phyloP scores from a whole-genome alignment of 2,888 invertebrate species.

The Lypha dubia region DNA sequence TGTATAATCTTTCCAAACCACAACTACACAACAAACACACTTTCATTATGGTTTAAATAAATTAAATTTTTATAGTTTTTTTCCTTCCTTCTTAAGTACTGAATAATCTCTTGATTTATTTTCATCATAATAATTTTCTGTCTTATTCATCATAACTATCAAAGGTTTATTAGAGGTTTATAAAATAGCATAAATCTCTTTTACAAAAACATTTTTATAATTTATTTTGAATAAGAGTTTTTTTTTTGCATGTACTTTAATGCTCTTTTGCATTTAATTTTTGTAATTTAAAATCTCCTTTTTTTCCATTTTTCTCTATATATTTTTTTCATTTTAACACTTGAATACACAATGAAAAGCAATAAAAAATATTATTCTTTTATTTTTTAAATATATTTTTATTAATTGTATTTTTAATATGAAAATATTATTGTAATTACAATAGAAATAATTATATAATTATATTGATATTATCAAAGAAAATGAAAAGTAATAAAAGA shows the following conservation, averaged over 20 bases:
- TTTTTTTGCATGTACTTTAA: slow-evolving; percentile 13
- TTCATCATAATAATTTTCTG: slow-evolving; percentile 37
- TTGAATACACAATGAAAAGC: slow-evolving; percentile 47
- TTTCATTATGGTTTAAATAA: slow-evolving; percentile 21
- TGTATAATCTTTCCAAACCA: slow-evolving; percentile 12
- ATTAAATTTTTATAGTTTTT: slow-evolving; percentile 24
- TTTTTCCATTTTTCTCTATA: slow-evolving; percentile 6
- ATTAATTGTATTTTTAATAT: slow-evolving; percentile 39
- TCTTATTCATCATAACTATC: too few species aligned
- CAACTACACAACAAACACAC: neutral
- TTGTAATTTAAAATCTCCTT: neutral
- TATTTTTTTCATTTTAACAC: slow-evolving; percentile 7
- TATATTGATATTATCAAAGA: slow-evolving; percentile 39
- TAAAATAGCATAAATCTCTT: too few species aligned
- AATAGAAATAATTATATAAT: slow-evolving; percentile 40
- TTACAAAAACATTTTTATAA: too few species aligned
- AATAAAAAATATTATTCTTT: slow-evolving; percentile 35
- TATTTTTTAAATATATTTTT: slow-evolving; percentile 16
- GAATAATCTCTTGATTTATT: slow-evolving; percentile 36
- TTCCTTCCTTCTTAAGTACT: slow-evolving; percentile 16
- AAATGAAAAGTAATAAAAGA: neutral
- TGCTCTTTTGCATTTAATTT: slow-evolving; percentile 4
- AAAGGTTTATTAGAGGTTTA: too few species aligned
- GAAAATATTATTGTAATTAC: slow-evolving; percentile 54
- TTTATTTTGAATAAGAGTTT: too few species aligned